Conservation (phyloP, 2,797 vertebrate genomes). For the Huso huso region DNA sequence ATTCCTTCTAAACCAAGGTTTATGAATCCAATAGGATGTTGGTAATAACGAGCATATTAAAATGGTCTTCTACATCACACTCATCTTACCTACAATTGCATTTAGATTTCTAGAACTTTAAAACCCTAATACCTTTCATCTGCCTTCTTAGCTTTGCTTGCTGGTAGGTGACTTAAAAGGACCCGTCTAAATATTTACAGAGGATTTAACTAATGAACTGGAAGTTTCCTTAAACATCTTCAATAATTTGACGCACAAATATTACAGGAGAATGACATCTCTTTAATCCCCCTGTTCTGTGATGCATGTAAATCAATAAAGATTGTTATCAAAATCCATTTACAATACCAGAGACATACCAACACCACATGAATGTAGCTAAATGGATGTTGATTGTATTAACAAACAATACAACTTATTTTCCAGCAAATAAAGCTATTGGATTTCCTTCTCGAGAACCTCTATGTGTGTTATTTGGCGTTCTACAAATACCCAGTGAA, state of each 20-base stretch:
- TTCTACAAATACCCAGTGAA: too few species aligned
- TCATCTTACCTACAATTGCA: too few species aligned
- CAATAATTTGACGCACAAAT: not conserved
- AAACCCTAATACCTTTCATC: not conserved
- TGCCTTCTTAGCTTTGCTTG: not conserved
- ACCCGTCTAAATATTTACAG: conserved; percentile 2
- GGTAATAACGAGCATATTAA: too few species aligned
- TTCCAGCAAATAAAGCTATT: not conserved
- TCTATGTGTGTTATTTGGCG: too few species aligned
- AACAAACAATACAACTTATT: not conserved
- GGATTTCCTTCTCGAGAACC: too few species aligned
- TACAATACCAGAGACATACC: not conserved
- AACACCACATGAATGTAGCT: not conserved
- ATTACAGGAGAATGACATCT: not conserved
- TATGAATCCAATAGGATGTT: too few species aligned
- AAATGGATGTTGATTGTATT: not conserved
- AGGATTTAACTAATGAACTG: conserved; percentile 1
- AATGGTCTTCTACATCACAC: too few species aligned
- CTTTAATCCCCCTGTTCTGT: not conserved
- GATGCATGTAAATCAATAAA: not conserved
- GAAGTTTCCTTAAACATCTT: not conserved
- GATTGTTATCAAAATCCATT: conserved; percentile 1
- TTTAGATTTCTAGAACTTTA: too few species aligned
- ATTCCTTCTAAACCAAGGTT: too few species aligned
- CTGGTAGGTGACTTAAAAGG: not conserved